Conservation (phyloP, 2,797 vertebrate species). For the Antennarius maculatus region DNA sequence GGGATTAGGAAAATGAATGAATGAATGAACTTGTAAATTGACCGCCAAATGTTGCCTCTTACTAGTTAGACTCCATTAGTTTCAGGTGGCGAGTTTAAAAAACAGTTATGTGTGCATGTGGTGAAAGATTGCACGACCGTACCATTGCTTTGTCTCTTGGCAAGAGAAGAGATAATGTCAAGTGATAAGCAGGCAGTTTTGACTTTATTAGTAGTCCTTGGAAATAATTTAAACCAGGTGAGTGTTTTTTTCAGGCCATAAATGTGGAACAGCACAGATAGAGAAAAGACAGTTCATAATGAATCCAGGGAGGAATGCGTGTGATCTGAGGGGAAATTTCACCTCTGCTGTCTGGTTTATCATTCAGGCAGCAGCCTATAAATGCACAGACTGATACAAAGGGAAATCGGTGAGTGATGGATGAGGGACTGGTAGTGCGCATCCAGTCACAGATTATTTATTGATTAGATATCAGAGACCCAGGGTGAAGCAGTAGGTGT, state of each 20-base stretch:
- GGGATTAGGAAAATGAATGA: too few relatives aligned
- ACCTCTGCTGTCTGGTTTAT: slow-evolving; percentile 12
- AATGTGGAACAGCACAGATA: background rate
- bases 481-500: slow-evolving; percentile 50
- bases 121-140: slow-evolving; percentile 57
- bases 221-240: slow-evolving; percentile 15
- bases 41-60: slow-evolving; percentile 67
- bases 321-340: slow-evolving; percentile 17
- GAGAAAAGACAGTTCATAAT: background rate
- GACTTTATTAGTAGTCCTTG: slow-evolving; percentile 9
- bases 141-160: slow-evolving; percentile 60
- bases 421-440: slow-evolving; percentile 63
- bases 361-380: slow-evolving; percentile 39
- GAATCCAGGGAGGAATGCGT: slow-evolving; percentile 5
- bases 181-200: slow-evolving; percentile 25
- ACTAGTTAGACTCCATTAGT: slow-evolving; percentile 32
- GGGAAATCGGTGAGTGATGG: slow-evolving; percentile 66
- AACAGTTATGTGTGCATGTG: slow-evolving; percentile 57
- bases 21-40: slow-evolving; percentile 37
- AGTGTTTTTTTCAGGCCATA: background rate
- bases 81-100: slow-evolving; percentile 44
- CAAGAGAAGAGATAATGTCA: slow-evolving; percentile 59
- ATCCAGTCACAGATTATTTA: slow-evolving; percentile 76
- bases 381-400: slow-evolving; percentile 47
- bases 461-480: slow-evolving; percentile 75